phyloP scores from a whole-genome alignment of 2,113 vertebrate genomes.

The Macroglossus sobrinus region DNA sequence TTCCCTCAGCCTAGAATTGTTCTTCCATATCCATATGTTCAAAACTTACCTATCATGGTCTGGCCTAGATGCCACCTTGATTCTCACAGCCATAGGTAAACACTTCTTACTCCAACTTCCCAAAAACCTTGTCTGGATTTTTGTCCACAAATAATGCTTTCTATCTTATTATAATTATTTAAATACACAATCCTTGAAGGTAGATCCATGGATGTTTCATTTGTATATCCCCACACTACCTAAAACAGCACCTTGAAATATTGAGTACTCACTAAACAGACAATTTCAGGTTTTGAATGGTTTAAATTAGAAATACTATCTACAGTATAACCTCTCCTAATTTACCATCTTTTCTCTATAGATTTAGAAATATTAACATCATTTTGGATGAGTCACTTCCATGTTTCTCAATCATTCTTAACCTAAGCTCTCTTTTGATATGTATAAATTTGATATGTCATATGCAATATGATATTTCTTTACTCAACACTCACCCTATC shows the following conservation, averaged over 20 bases:
- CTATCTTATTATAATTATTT: background rate
- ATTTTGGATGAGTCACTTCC: background rate
- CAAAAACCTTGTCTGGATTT: background rate
- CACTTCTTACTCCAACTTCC: background rate
- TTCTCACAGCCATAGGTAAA: background rate
- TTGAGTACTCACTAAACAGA: background rate
- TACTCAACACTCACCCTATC: too few relatives aligned
- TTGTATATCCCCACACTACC: background rate
- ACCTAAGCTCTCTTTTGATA: background rate
- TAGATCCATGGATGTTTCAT: background rate
- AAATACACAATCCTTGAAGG: background rate
- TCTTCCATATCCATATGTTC: background rate
- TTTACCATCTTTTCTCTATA: background rate
- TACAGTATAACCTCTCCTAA: background rate
- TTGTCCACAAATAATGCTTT: background rate
- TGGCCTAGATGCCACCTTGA: background rate
- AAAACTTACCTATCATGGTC: background rate
- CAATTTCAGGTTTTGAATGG: background rate
- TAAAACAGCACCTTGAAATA: background rate
- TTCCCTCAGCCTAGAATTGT: background rate
- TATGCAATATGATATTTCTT: background rate
- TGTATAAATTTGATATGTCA: background rate
- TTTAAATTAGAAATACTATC: background rate
- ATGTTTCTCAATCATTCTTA: conserved; percentile 6
- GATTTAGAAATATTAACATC: background rate